Percentiles rank a stretch among this genome's conserved stretches.
These are phyloP conservation scores for Mythimna loreyi DNA, from an alignment of 2,888 invertebrate species.

Conservation along the genomic window DNA sequence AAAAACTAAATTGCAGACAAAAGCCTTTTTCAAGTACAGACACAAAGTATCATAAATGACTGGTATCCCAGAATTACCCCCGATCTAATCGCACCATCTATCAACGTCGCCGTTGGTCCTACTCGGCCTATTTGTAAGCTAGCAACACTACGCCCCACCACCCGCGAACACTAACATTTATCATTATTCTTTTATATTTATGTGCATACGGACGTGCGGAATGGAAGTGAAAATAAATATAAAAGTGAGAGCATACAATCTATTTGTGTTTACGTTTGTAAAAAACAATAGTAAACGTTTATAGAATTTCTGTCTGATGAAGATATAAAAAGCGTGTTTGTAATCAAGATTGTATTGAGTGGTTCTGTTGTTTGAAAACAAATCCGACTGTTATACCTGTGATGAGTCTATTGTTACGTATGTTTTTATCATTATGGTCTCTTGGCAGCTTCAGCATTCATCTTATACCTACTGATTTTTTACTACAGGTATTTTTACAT, in stretches of 20 bases:
- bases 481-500: no score
- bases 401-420: neutral
- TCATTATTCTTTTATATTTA: conserved; percentile 73
- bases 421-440: neutral
- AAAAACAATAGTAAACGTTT: conserved; percentile 40
- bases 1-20: conserved; percentile 23
- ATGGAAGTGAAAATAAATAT: conserved; percentile 50
- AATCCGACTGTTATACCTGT: conserved; percentile 18
- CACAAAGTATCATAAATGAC: conserved; percentile 60
- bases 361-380: conserved; percentile 26
- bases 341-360: conserved; percentile 17
- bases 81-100: conserved; percentile 71
- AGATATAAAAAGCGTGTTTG: conserved; percentile 26
- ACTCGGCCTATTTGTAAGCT: conserved; percentile 67
- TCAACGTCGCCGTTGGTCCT: conserved; percentile 72
- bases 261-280: conserved; percentile 29
- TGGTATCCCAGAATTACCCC: conserved; percentile 57
- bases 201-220: conserved; percentile 61
- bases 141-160: conserved; percentile 48
- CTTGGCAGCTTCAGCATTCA: neutral
- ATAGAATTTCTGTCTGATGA: conserved; percentile 11
- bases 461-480: no score
- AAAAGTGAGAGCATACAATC: conserved; percentile 20
- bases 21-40: conserved; percentile 39
- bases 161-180: conserved; percentile 65